Evolutionary conservation across 2,888 invertebrate species (phyloP), one percentile per base, ranked within the genome.

Genomic region (Drosophila neonasuta): DNA sequence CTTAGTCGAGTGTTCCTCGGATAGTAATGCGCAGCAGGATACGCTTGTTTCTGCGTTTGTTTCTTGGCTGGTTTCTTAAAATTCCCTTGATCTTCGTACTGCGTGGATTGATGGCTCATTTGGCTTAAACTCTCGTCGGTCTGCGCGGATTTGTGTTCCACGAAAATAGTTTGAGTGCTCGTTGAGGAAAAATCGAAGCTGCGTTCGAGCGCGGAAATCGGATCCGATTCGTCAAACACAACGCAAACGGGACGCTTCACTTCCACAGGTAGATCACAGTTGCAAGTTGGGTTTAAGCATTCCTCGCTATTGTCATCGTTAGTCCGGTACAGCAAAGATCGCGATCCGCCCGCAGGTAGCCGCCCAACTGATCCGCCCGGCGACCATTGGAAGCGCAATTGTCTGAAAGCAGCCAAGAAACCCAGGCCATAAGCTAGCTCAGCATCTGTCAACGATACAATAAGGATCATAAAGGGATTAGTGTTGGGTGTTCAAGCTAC

Each of bases 381-480:
- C 11, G 9, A 4, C 52, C 24, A 32, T 15, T 36, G 24, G 24
- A 24, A 5, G 24, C 5, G 29, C 48, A 54, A 32, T n/a, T 39
- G 51, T 41, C 50, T 7, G 7, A 42, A 3, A 10, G 55, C 45
- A 15, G n/a, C 44, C 8, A 45, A 6, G 57, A 20, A 59, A 15
- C 34, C 10, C n/a, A 36, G 34, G 32, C 10, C 8, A 11, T n/a
- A 44, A 42, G 34, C 13, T 1, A 15, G 29, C 8, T 24, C 1
- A 17, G 24, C 85, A 77, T 81, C 85, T 79, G 80, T 24, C 49
- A 58, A 24, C 24, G 15, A n/a, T 8, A 2, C 20, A 8, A n/a
- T 36, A n/a, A 54, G 9, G 57, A 15, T 32, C 42, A 71, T 71
- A 68, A 50, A 56, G 9, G 17, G 7, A 54, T 64, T 45, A 1